Evolutionary conservation across 1,140 invertebrate genomes (phyloP).

Genomic region (Musca domestica): DNA sequence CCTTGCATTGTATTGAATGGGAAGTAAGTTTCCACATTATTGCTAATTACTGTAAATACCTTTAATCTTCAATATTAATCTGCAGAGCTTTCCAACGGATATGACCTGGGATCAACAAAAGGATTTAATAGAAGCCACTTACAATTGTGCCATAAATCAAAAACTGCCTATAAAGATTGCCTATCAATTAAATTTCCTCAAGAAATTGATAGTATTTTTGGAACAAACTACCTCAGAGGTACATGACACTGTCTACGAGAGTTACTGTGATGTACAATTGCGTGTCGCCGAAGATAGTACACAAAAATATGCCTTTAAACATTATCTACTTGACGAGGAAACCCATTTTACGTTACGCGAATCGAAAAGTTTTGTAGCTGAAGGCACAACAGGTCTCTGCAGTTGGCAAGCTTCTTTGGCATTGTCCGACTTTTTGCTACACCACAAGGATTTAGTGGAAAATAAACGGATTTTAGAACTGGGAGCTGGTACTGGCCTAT

Average conservation of each 20-base stretch:
- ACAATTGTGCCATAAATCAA: constrained; percentile 35
- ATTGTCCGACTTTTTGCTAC: constrained; percentile 41
- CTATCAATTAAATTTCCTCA: constrained; percentile 46
- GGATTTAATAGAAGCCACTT: constrained; percentile 37
- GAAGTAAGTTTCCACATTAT: constrained; percentile 2
- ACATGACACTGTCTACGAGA: constrained; percentile 44
- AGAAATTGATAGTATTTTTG: constrained; percentile 40
- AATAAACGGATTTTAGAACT: constrained; percentile 42
- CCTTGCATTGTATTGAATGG: constrained; percentile 17
- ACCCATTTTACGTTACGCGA: constrained; percentile 38
- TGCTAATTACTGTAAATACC: too few species aligned
- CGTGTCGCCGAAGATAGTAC: not conserved
- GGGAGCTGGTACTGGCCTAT: constrained; percentile 43
- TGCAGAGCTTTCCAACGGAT: constrained; percentile 10
- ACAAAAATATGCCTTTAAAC: constrained; percentile 40
- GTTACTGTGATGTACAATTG: constrained; percentile 32
- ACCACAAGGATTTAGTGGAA: constrained; percentile 29
- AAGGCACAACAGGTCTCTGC: constrained; percentile 50
- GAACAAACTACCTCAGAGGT: constrained; percentile 38
- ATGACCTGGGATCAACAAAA: constrained; percentile 38
- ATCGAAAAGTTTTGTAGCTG: constrained; percentile 44
- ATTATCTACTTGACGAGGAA: constrained; percentile 36
- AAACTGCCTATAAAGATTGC: constrained; percentile 37
- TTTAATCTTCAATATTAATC: not conserved
- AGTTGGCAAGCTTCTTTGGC: constrained; percentile 49